Evolutionary conservation across 2,888 invertebrate species (phyloP).

Genomic region (Chalcis sispes): DNA sequence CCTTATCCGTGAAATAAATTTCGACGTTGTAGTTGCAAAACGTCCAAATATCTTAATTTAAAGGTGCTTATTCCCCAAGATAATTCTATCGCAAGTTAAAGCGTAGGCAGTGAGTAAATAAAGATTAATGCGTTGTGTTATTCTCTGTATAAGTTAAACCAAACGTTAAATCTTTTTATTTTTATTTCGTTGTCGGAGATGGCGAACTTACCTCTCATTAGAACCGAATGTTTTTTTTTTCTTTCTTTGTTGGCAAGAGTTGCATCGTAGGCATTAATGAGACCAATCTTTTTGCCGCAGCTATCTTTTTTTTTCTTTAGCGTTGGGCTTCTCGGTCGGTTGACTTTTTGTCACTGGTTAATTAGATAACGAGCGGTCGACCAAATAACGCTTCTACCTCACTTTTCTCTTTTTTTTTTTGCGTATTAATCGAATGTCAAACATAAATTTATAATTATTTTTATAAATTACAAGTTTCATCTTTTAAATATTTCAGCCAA

Average conservation of each 20-base stretch:
- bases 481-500: too few relatives aligned
- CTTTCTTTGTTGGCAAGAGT: background rate
- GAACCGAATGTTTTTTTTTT: too few relatives aligned
- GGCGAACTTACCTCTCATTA: too few relatives aligned
- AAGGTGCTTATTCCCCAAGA: too few relatives aligned
- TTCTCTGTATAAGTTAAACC: too few relatives aligned
- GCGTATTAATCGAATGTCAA: background rate
- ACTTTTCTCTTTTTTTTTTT: background rate
- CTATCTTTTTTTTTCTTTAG: background rate
- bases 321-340: background rate
- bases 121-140: constrained; percentile 17
- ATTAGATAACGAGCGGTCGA: background rate
- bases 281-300: too few relatives aligned
- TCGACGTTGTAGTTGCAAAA: too few relatives aligned
- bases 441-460: too few relatives aligned
- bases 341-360: constrained; percentile 8
- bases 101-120: constrained; percentile 14
- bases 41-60: too few relatives aligned
- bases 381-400: background rate
- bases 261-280: background rate
- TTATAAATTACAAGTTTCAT: too few relatives aligned
- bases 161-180: too few relatives aligned
- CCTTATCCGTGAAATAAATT: background rate
- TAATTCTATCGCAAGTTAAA: background rate
- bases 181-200: too few relatives aligned